phyloP scores from a whole-genome alignment of 2,888 invertebrate genomes.

The Chelonus formosanus region DNA sequence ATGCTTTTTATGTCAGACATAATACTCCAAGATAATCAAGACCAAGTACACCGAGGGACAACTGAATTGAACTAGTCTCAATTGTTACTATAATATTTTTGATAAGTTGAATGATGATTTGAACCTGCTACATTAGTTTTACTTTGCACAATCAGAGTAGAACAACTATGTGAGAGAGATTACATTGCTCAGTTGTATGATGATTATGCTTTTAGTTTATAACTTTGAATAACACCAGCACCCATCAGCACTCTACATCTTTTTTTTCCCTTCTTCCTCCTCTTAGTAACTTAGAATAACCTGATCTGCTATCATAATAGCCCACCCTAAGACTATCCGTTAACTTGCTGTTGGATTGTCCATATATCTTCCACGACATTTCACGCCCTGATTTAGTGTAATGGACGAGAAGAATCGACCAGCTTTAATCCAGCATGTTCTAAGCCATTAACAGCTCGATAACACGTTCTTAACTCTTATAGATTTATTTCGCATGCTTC shows the following conservation, averaged over 20 bases:
- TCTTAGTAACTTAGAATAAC: not conserved
- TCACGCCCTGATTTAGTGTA: constrained; percentile 39
- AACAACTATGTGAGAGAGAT: no score
- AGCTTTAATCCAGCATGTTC: constrained; percentile 8
- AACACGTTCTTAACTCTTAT: constrained; percentile 16
- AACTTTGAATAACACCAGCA: not conserved
- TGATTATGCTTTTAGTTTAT: no score
- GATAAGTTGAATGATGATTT: no score
- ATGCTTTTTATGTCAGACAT: no score
- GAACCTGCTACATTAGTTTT: no score
- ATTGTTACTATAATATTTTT: no score
- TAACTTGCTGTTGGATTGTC: constrained; percentile 18
- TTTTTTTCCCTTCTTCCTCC: constrained; percentile 25
- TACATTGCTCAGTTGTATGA: no score
- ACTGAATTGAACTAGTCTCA: no score
- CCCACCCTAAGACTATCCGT: constrained; percentile 25
- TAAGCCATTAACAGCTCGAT: constrained; percentile 14
- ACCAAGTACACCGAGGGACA: no score
- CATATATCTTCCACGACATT: constrained; percentile 31
- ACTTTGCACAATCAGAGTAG: no score
- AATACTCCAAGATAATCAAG: no score
- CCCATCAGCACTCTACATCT: constrained; percentile 8
- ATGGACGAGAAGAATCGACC: constrained; percentile 21
- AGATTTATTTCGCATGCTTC: constrained; percentile 5
- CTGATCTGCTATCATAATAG: constrained; percentile 36